These are phyloP conservation scores for Glossophaga mutica DNA, from an alignment of 2,797 vertebrate species.

Conservation along the genomic window DNA sequence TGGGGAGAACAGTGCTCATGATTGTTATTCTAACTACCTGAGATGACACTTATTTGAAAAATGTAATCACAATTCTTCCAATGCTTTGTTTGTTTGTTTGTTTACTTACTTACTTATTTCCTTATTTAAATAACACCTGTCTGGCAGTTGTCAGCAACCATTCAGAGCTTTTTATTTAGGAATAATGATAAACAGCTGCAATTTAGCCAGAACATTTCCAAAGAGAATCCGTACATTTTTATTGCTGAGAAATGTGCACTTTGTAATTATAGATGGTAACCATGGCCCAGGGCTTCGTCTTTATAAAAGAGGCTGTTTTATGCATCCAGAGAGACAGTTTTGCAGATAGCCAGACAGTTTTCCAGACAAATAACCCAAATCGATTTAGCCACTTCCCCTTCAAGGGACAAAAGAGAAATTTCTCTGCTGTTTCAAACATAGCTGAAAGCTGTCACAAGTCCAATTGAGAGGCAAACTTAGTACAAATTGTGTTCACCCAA, in stretches of 20 bases:
- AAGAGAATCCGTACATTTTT: slow-evolving; percentile 45
- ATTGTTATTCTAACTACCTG: slow-evolving; percentile 40
- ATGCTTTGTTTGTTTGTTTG: background rate
- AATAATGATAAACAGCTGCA: slow-evolving; percentile 61
- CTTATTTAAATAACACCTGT: slow-evolving; percentile 57
- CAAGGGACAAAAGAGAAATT: slow-evolving; percentile 62
- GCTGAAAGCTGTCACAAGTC: slow-evolving; percentile 61
- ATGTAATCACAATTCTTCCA: slow-evolving; percentile 38
- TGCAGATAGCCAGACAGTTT: slow-evolving; percentile 58
- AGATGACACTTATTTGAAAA: slow-evolving; percentile 36
- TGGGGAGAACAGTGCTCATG: background rate
- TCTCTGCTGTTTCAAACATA: slow-evolving; percentile 62
- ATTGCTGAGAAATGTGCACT: slow-evolving; percentile 31
- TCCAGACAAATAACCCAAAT: slow-evolving; percentile 54
- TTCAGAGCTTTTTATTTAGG: slow-evolving; percentile 60
- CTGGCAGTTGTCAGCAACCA: slow-evolving; percentile 31
- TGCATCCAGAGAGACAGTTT: slow-evolving; percentile 43
- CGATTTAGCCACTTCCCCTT: slow-evolving; percentile 57
- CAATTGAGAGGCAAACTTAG: slow-evolving; percentile 55
- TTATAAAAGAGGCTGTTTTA: slow-evolving; percentile 57
- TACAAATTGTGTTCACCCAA: slow-evolving; percentile 49
- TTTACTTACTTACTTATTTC: background rate
- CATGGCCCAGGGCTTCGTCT: background rate
- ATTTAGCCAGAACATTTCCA: slow-evolving; percentile 49
- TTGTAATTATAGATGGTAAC: slow-evolving; percentile 49